Evolutionary conservation across 2,113 vertebrate species (phyloP), one percentile per base, ranked within the genome.

Genomic region (Archocentrus centrarchus): DNA sequence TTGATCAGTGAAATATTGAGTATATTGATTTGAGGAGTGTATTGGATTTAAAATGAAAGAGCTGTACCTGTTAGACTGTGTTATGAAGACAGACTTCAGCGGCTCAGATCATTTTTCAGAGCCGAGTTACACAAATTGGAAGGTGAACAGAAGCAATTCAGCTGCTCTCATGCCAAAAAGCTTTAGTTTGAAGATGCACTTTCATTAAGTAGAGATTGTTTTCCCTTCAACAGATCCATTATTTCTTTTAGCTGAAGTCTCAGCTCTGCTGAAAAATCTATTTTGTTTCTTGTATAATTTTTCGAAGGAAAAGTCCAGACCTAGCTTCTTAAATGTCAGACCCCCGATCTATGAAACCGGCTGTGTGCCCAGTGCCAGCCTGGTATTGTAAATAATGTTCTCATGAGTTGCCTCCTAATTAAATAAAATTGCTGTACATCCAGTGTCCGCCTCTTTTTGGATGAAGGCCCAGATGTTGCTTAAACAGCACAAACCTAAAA

Each of bases 371-470:
- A 62, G 70, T 59, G 47, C 59, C 83, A 83, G 62, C 84, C 61
- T 61, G 60, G 62, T 78, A 86, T 37, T 93, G 90, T 91, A 92
- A 87, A 92, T 93, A 91, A 81, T 89, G 59, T 84, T 89, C 90
- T 90, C 88, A 80, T 86, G 81, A 91, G 61, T 77, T 88, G 62
- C 88, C 91, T 93, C 89, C 79, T 80, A 18, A 80, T 79, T 20
- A 84, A 94, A 90, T 91, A 89, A 93, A 85, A 82, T 32, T 64
- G 80, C 80, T 91, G 86, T 83, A 85, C 86, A 90, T 83, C 76
- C 37, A 75, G 59, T 41, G 82, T 88, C 80, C 5, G 68, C 37
- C 1, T 81, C 18, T 57, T 55, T 30, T 79, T 59, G 1, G 11
- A 60, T 39, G 5, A 1, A 17, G 37, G 10, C 18, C 14, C 77